Base-by-base conservation (phyloP, 2,888 invertebrate genomes). In the Dolichopus griseipennis region DNA sequence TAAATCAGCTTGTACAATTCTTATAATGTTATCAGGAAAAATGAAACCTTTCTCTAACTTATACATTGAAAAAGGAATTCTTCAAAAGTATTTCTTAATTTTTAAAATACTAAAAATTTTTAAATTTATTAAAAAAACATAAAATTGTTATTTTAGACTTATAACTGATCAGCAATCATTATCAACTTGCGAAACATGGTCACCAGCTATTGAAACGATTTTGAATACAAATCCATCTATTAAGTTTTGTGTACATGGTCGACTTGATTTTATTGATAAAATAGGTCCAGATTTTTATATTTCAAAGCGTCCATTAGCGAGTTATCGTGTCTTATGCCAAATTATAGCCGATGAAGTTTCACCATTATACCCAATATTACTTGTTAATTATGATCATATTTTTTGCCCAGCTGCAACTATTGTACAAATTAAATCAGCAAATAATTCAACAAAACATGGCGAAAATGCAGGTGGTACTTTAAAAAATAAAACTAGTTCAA, bases 221-320 rank as follows among this genome's bases (percentile, higher is more conserved):
- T 27, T 27, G 34, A 67, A 52, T 33, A n/a, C 84, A 63, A 84
- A 87, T 70, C 83, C 87, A 0, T 85, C 88, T 0, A 83, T 86
- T 37, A 89, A 89, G 75, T 85, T 89, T 68, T 86, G 86, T 0
- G 85, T 87, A 72, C 85, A 84, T 0, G 87, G 87, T 7, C 82
- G 83, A 2, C 76, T 89, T 41, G 85, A 85, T 3, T 82, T 88
- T 61, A 85, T 84, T 70, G 88, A 89, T 69, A 81, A 84, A 22
- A 88, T 87, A 0, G 78, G 82, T 72, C 77, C 72, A 61, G 78
- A 78, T 65, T 79, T 80, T 66, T 73, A 74, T 66, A 75, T 78
- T 22, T 77, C 78, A 0, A 77, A 77, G 64, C 71, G 71, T 0
- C 75, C 74, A 52, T 78, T 76, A 41, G 70, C 75, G 0, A 76